Base-by-base conservation (phyloP, 1,140 invertebrate species). In the Lasioglossum albipes region DNA sequence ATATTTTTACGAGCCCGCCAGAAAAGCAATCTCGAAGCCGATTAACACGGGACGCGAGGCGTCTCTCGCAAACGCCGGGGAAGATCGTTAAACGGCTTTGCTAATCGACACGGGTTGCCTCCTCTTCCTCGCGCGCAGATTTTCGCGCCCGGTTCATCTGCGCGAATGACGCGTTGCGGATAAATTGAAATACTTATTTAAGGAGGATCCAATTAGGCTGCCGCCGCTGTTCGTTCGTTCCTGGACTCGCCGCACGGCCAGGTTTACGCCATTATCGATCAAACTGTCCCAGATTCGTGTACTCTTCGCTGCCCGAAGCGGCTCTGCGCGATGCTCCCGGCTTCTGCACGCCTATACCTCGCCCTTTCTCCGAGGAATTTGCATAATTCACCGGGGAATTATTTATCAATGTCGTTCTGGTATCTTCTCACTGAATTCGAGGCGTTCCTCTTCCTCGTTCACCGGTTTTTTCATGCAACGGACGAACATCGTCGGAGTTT, bases 191-290 rank as follows among this genome's bases (percentile, higher is more conserved):
- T 66, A 74, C 77, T 79, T 79, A 79, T 79, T 79, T 79, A 79
- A 79, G 71, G 71, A 57, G 61, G 67, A 82, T 78, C 75, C 75
- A 70, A 71, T 82, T 71, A 82, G 68, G 68, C 27, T 78, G 61
- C 69, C 76, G 45, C 10, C 45, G 36, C 36, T 36, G 36, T 36
- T 36, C 36, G 45, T 12, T 49, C 45, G 73, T 67, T 67, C 62
- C 67, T 54, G 69, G 81, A 76, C 77, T 75, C 67, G 75, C 66
- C 61, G 75, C 36, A 36, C 65, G 65, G 80, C 75, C 75, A 83
- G 76, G 76, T 80, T 80, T 68, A 80, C 76, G 71, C 72, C 65
- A 75, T 75, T 85, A 85, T 85, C 82, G 84, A 85, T 85, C 84
- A 85, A 85, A 85, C 82, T 84, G 82, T 65, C 75, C 82, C 70